phyloP scores from a whole-genome alignment of 2,888 invertebrate genomes.

The Habroteleia sp. region DNA sequence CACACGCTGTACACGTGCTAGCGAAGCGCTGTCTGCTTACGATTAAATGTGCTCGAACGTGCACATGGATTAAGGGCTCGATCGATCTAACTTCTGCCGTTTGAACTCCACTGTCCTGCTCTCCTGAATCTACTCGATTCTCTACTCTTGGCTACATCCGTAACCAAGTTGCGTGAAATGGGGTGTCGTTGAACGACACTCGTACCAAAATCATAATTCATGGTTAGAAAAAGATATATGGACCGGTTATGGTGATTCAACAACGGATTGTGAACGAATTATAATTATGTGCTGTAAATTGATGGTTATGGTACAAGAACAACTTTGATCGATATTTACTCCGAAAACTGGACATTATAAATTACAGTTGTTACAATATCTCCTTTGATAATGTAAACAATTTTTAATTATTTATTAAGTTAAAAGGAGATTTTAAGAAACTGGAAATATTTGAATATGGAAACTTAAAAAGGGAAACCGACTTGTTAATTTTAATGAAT shows the following conservation, averaged over 20 bases:
- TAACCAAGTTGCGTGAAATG: constrained; percentile 66
- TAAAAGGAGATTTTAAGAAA: too few relatives aligned
- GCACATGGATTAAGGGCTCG: constrained; percentile 64
- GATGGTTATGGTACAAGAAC: background rate
- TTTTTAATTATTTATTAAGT: too few relatives aligned
- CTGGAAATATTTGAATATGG: too few relatives aligned
- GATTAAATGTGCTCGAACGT: constrained; percentile 54
- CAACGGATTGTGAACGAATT: constrained; percentile 10
- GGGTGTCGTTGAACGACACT: constrained; percentile 58
- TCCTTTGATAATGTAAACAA: too few relatives aligned
- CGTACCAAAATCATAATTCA: constrained; percentile 72
- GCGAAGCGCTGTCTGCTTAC: constrained; percentile 22
- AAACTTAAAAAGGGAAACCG: too few relatives aligned
- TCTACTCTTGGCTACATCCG: too few relatives aligned
- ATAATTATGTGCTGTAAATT: background rate
- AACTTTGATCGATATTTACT: too few relatives aligned
- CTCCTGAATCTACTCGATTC: too few relatives aligned
- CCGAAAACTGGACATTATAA: too few relatives aligned
- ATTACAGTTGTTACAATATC: too few relatives aligned
- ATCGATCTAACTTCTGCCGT: constrained; percentile 62
- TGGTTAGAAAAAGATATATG: constrained; percentile 69
- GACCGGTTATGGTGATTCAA: constrained; percentile 20
- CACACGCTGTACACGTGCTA: constrained; percentile 67
- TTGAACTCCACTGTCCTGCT: constrained; percentile 19
- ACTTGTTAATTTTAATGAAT: too few relatives aligned